Base-by-base conservation (phyloP, 1,140 invertebrate species). In the Archivesica marissinica region DNA sequence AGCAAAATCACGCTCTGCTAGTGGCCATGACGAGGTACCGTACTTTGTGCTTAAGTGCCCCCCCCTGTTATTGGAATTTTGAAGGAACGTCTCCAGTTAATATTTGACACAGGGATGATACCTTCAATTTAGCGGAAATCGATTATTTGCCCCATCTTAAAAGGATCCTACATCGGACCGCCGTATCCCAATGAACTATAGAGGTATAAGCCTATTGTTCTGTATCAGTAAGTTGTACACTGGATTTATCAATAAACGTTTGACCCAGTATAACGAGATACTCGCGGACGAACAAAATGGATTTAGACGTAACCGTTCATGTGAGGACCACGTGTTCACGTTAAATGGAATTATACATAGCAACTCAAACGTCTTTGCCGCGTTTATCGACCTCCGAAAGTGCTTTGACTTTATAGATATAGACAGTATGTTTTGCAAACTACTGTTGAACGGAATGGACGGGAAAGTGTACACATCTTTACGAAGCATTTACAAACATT, bases 331-430 rank as follows among this genome's bases (percentile, higher is more conserved):
- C 30, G 50, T 80, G 9, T 80, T 41, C 23, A 28, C 77, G 9
- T 28, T 80, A 11, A 68, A 80, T 68, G 35, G 52, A n/a, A 61
- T 80, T n/a, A 47, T 68, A 28, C 15, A 33, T n/a, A 80, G 50
- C 41, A 59, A 66, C 41, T n/a, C 41, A 1, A 25, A 4, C 3
- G 39, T 61, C 7, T 80, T 47, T 68, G 35, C 23, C 13, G 50
- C 72, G 3, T 76, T 76, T 33, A 56, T 76, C 23, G 72, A 76
- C 38, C 50, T 76, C 15, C 64, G 54, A 17, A 66, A 68, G 33
- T 52, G 44, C 23, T 80, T 80, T 38, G 77, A 80, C 56, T 80
- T 47, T 66, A 44, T 80, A n/a, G n/a, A n/a, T n/a, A n/a, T n/a
- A n/a, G n/a, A n/a, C n/a, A n/a, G n/a, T n/a, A n/a, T n/a, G n/a